phyloP scores from a whole-genome alignment of 2,888 invertebrate species.

The Lasioglossum pauxillum region DNA sequence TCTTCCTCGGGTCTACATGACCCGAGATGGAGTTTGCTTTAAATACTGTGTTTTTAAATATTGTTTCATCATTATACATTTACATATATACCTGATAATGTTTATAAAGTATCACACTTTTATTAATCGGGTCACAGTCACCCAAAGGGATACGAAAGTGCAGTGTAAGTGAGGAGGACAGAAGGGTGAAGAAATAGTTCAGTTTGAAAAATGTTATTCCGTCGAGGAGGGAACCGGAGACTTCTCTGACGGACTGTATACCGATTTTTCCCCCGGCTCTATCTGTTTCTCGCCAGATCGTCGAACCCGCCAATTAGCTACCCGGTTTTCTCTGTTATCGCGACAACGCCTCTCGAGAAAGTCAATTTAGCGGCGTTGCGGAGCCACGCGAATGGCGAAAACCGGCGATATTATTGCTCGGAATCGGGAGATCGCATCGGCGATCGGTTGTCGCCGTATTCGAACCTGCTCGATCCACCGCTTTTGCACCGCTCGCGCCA shows the following conservation, averaged over 20 bases:
- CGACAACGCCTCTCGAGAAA: conserved; percentile 63
- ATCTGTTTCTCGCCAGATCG: not conserved
- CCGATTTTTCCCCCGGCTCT: conserved; percentile 1
- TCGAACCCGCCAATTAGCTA: conserved; percentile 67
- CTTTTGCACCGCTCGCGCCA: conserved; percentile 34
- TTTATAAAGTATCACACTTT: too few relatives aligned
- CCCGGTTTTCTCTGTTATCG: conserved; percentile 53
- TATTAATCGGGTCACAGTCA: too few relatives aligned
- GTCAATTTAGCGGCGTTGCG: conserved; percentile 64
- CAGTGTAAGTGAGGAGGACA: too few relatives aligned
- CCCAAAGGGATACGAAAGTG: too few relatives aligned
- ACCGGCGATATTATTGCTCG: conserved; percentile 61
- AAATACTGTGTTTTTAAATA: too few relatives aligned
- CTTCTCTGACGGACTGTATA: not conserved
- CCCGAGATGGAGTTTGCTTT: too few relatives aligned
- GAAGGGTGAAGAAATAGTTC: not conserved
- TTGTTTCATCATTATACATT: too few relatives aligned
- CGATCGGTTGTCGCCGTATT: conserved; percentile 44
- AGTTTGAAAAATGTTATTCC: not conserved
- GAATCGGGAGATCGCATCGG: conserved; percentile 63
- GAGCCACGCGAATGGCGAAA: conserved; percentile 53
- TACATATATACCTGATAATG: too few relatives aligned
- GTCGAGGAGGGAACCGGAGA: not conserved
- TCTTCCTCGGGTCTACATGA: too few relatives aligned
- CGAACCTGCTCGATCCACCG: conserved; percentile 65